Evolutionary conservation across 1,140 invertebrate species (phyloP), one percentile per base, ranked within the genome.

Genomic region (Cotesia glomerata): DNA sequence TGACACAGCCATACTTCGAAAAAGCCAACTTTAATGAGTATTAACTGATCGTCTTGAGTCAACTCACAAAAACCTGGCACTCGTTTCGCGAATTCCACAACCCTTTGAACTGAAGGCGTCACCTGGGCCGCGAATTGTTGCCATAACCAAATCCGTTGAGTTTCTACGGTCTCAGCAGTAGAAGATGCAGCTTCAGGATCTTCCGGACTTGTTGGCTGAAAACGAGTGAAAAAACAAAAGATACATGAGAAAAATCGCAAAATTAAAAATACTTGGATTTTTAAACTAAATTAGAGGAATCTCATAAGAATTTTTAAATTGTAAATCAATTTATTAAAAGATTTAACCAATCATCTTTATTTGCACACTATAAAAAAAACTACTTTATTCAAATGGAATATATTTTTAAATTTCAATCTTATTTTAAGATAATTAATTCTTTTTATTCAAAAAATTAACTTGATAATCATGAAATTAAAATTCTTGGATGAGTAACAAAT

Each of bases 1-100:
- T 97, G 92, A 63, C 94, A 93, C 68, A 98, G 88, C 97, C 97
- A 98, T 63, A 98, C 92, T 88, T 99, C 97, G 85, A 98, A 97
- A 89, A 98, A 98, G 45, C 96, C 97, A 78, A 95, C 91, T 89
- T 99, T 98, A 78, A 98, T 97, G 52, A 98, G 90, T 76, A 97
- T 97, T 66, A 98, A 89, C 86, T 98, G 96, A 87, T 97, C 96
- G 79, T 97, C 95, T 87, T 97, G 96, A 18, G 92, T 91, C 65
- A 98, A 89, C 64, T 93, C 91, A 79, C 91, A 90, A 87, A 98
- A 98, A 74, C 95, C 94, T 49, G 96, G 96, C 73, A 97, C 92
- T 79, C 94, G 89, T 87, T 98, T 98, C 18, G 95, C 95, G 84
- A 97, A 97, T 83, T 97, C 96, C 5, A 98, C 96, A 75, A 97